Percentiles rank a stretch among this genome's conserved stretches.
These are phyloP conservation scores for Heliornis fulica DNA, from an alignment of 2,113 vertebrate species.

Conservation along the genomic window DNA sequence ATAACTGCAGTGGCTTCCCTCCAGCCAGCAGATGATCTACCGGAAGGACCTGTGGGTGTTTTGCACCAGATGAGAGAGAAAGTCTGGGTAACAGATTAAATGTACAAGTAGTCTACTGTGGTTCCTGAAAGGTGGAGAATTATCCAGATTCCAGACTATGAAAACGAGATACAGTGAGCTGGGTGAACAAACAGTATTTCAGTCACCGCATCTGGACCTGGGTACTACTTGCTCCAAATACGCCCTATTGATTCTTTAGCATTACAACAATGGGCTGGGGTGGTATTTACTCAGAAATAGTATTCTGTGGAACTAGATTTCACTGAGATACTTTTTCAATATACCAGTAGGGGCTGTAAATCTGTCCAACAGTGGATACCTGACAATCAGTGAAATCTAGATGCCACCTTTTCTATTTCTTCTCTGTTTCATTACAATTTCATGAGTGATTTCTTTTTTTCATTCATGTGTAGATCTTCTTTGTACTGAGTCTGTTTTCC, in stretches of 20 bases:
- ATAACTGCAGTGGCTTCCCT: background rate
- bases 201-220: fast-evolving
- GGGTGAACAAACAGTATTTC: background rate
- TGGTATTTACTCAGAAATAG: background rate
- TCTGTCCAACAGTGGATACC: background rate
- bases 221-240: background rate
- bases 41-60: background rate
- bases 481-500: background rate
- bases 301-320: background rate
- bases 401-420: background rate
- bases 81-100: background rate
- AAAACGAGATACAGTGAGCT: background rate
- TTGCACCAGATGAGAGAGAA: background rate
- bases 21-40: background rate
- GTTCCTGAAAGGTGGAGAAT: background rate
- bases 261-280: background rate
- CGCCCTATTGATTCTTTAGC: background rate
- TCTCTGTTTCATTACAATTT: background rate
- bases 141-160: background rate
- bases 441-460: background rate
- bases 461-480: background rate
- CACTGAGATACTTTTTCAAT: background rate
- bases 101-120: background rate
- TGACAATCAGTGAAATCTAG: background rate
- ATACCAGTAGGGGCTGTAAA: background rate